phyloP scores from a whole-genome alignment of 2,797 vertebrate species.

The Eremophila alpestris region DNA sequence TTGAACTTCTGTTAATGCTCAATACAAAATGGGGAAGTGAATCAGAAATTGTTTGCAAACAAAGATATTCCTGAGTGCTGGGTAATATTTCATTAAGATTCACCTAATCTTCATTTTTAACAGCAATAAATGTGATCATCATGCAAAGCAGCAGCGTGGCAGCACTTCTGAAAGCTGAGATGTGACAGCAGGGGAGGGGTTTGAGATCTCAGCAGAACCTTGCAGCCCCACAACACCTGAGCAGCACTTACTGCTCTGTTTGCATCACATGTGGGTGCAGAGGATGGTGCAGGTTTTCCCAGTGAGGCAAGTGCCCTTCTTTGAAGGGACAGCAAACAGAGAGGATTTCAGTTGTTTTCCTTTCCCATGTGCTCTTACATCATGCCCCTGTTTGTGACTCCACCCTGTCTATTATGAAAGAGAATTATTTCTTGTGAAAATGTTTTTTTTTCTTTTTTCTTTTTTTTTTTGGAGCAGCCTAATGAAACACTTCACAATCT shows the following conservation, averaged over 20 bases:
- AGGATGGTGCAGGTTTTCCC: neutral
- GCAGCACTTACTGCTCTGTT: neutral
- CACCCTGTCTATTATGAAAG: conserved; percentile 14
- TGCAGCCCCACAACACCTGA: neutral
- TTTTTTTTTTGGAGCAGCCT: neutral
- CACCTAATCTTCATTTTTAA: neutral
- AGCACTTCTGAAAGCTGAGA: neutral
- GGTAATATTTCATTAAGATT: neutral
- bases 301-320: neutral
- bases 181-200: neutral
- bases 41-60: conserved; percentile 4
- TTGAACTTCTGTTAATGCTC: neutral
- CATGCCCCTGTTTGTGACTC: conserved; percentile 5
- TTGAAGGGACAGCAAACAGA: conserved; percentile 35
- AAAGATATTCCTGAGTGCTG: neutral
- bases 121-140: neutral
- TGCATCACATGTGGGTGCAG: neutral
- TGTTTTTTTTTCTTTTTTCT: neutral
- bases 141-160: neutral
- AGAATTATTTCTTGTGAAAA: conserved; percentile 22
- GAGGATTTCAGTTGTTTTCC: conserved; percentile 24
- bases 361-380: conserved; percentile 35
- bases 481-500: neutral
- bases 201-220: neutral
- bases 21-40: neutral